A percentile compares a stretch with the other conserved stretches of the same genome.
phyloP scores from a whole-genome alignment of 2,113 vertebrate genomes.

The Poicephalus meyeri region DNA sequence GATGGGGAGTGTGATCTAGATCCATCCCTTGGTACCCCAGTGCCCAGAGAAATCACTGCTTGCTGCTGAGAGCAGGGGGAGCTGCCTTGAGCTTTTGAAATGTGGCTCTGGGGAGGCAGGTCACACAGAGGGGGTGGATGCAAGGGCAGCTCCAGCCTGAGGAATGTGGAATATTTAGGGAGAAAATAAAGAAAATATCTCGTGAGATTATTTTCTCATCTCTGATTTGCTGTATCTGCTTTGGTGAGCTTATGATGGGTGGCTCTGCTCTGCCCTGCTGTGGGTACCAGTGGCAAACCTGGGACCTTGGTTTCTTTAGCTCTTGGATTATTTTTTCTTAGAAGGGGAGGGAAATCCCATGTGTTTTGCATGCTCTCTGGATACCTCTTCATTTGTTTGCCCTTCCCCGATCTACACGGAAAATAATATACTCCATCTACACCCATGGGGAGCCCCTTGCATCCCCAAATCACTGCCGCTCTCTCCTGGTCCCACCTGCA shows the following conservation, averaged over 20 bases:
- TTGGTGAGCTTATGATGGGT: not conserved
- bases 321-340: not conserved
- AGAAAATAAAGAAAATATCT: no score
- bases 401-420: not conserved
- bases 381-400: not conserved
- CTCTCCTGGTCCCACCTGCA: not conserved
- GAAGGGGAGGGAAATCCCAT: accelerated
- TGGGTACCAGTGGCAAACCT: not conserved
- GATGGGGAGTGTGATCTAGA: not conserved
- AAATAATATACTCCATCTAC: not conserved
- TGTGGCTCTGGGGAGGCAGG: accelerated
- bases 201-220: not conserved
- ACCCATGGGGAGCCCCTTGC: not conserved
- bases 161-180: not conserved
- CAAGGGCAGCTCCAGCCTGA: not conserved
- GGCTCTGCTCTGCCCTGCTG: not conserved
- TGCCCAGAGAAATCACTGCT: not conserved
- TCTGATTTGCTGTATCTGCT: not conserved
- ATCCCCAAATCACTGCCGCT: accelerated
- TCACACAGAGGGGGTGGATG: not conserved
- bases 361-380: not conserved
- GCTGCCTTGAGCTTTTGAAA: not conserved
- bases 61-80: not conserved
- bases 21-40: not conserved
- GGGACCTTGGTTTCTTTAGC: not conserved